These are phyloP conservation scores for Perca fluviatilis DNA, from an alignment of 2,113 vertebrate species.

Conservation along the genomic window DNA sequence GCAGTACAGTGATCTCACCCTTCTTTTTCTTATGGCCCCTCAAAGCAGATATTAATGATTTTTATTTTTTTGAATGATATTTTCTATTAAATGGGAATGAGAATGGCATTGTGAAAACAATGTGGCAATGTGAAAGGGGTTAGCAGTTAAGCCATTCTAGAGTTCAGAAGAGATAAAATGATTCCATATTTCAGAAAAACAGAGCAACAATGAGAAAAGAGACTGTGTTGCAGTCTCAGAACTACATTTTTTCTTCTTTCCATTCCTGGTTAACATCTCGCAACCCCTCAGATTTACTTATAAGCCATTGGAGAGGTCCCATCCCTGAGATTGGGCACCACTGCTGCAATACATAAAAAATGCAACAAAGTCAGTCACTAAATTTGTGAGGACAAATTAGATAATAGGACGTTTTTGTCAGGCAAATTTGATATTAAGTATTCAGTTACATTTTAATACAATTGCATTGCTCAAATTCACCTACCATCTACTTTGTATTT, in stretches of 20 bases:
- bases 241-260: not conserved
- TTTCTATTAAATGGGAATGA: no score
- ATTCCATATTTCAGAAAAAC: not conserved
- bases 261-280: not conserved
- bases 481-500: not conserved
- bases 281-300: not conserved
- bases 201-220: not conserved
- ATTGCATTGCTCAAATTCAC: not conserved
- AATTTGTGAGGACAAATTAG: not conserved
- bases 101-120: no score
- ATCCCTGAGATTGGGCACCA: not conserved
- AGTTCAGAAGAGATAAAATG: not conserved
- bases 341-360: not conserved
- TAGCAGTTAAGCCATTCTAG: not conserved
- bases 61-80: no score
- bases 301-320: not conserved
- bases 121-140: not conserved
- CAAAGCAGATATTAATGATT: no score
- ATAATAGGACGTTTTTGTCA: not conserved
- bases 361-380: not conserved
- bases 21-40: not conserved
- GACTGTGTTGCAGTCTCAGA: not conserved
- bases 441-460: not conserved
- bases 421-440: not conserved
- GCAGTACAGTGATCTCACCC: no score